Evolutionary conservation across 2,797 vertebrate species (phyloP), one percentile per base, ranked within the genome.

Genomic region (Mormyrus hasselquistii): DNA sequence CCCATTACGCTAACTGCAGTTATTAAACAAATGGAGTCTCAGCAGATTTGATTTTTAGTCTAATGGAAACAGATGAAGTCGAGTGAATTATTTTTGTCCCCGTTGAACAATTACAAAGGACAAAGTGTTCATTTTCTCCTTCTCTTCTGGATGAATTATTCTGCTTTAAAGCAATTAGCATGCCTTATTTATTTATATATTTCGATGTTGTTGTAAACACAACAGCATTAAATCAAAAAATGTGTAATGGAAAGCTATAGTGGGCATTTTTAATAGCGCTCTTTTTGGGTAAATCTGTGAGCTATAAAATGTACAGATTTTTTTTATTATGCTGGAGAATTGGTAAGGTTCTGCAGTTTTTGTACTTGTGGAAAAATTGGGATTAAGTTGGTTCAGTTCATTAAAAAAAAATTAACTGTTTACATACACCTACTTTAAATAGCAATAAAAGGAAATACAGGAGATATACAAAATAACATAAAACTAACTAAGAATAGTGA

Each of bases 31-130:
- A 86, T 73, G 14, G 22, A 76, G 38, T 38, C 85, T 89, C 88
- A 34, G 62, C 57, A 55, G 59, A 89, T 87, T 52, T 87, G 44
- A 76, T 89, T 52, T 65, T 87, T 87, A 85, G 59, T 65, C 62
- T 87, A 89, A 89, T 89, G 84, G 86, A 84, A 73, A 69, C 53
- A 69, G 62, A 89, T 86, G 89, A 87, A 89, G 84, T 73, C 85
- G 82, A 83, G 62, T 69, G 47, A 89, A 65, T 87, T 87, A 65
- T 87, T 62, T 87, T 89, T 89, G 41, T 52, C 29, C 50, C n/a
- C 47, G 55, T 87, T 85, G 14, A 41, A 76, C 85, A 86, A 53
- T 89, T 73, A 89, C 16, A 87, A 69, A 87, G 89, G 59, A 65
- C 57, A 79, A 89, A 89, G 65, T 87, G 89, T 87, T 89, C 59